Evolutionary conservation across 2,113 vertebrate genomes (phyloP).

Genomic region (Ptilonorhynchus violaceus): DNA sequence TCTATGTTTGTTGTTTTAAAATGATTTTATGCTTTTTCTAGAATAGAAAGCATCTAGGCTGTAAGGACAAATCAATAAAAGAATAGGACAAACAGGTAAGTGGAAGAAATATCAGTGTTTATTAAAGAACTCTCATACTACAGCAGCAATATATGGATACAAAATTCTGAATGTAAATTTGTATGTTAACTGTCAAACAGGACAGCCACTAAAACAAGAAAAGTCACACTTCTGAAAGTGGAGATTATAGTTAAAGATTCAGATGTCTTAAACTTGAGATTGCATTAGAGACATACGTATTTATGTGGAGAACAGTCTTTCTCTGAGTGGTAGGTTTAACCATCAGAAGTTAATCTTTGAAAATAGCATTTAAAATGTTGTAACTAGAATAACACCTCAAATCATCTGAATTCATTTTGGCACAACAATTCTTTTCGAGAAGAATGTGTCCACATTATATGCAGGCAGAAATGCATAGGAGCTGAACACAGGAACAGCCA

Average conservation of each 20-base stretch:
- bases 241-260: not conserved
- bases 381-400: not conserved
- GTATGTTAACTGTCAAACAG: not conserved
- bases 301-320: not conserved
- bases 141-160: not conserved
- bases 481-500: not conserved
- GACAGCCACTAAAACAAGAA: not conserved
- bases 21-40: not conserved
- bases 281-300: not conserved
- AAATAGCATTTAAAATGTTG: not conserved
- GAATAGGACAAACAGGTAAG: not conserved
- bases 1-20: not conserved
- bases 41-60: not conserved
- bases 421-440: not conserved
- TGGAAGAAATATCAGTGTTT: not conserved
- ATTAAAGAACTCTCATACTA: not conserved
- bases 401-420: not conserved
- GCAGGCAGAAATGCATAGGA: not conserved
- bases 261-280: not conserved
- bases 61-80: not conserved
- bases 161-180: not conserved
- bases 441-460: not conserved
- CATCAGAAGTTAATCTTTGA: not conserved
- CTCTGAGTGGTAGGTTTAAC: not conserved
- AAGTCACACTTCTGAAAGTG: not conserved